Evolutionary conservation across 1,140 invertebrate species (phyloP).

Genomic region (Phocides pigmalion): DNA sequence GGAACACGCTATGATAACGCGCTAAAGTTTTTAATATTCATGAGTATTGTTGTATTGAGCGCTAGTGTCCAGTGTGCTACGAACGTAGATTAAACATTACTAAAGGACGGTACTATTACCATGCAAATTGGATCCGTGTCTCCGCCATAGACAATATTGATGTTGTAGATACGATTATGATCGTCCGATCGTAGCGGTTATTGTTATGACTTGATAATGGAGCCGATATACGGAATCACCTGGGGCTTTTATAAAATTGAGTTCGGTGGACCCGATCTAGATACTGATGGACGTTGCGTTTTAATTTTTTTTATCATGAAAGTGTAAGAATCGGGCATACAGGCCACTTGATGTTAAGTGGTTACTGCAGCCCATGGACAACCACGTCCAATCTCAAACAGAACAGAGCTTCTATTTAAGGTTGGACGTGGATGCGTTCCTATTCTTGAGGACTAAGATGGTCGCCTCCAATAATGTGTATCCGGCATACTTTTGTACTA

Average conservation of each 20-base stretch:
- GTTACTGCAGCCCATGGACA: no score
- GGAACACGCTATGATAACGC: no score
- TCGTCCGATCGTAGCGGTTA: slow-evolving; percentile 13
- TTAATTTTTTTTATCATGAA: no score
- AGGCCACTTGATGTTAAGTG: no score
- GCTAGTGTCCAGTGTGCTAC: slow-evolving; percentile 20
- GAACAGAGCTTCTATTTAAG: no score
- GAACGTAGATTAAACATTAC: slow-evolving; percentile 47
- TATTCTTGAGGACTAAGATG: no score
- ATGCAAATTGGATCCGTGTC: slow-evolving; percentile 44
- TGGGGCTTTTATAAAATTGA: slow-evolving; percentile 24
- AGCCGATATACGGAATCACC: slow-evolving; percentile 13
- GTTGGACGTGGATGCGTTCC: no score
- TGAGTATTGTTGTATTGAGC: slow-evolving; percentile 42
- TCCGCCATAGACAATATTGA: slow-evolving; percentile 33
- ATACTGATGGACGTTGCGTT: not conserved
- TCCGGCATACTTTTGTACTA: no score
- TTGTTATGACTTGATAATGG: slow-evolving; percentile 33
- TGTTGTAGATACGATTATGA: slow-evolving; percentile 32
- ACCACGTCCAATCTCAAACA: no score
- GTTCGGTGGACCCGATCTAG: not conserved
- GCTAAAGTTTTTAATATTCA: slow-evolving; percentile 46
- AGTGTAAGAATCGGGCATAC: no score
- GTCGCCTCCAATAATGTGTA: no score
- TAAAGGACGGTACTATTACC: slow-evolving; percentile 44